Conservation (phyloP, 2,888 invertebrate genomes). For the Smittia sp. region DNA sequence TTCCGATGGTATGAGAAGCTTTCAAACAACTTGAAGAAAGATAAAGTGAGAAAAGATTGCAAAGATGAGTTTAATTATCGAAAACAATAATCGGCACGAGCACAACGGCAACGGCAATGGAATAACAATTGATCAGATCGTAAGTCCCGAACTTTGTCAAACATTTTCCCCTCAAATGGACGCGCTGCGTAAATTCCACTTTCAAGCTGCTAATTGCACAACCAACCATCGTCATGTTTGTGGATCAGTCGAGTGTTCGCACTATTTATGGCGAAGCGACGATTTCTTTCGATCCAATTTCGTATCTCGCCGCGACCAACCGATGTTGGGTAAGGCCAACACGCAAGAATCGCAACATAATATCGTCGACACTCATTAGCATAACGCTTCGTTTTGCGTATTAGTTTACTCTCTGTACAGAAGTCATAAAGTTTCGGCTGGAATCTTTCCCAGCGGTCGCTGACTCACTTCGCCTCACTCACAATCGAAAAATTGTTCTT, state of each 20-base stretch:
- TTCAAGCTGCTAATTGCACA: not conserved
- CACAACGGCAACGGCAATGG: conserved; percentile 30
- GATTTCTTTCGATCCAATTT: too few species aligned
- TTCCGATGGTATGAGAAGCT: conserved; percentile 26
- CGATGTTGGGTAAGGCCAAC: not conserved
- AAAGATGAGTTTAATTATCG: conserved; percentile 39
- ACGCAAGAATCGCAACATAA: not conserved
- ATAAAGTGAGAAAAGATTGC: not conserved
- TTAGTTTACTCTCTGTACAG: not conserved
- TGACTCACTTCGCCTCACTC: too few species aligned
- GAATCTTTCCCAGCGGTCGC: not conserved
- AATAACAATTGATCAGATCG: conserved; percentile 37
- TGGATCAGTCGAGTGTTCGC: not conserved
- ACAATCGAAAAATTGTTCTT: not conserved
- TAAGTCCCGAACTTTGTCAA: conserved; percentile 2
- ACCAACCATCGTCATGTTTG: not conserved
- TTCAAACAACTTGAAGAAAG: not conserved
- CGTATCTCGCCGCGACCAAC: not conserved
- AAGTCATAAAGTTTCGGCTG: conserved; percentile 1
- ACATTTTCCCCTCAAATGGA: conserved; percentile 3
- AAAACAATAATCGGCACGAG: conserved; percentile 36
- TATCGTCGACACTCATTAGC: not conserved
- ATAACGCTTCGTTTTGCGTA: conserved; percentile 4
- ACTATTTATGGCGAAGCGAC: not conserved
- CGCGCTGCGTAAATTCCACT: not conserved